Evolutionary conservation across 2,797 vertebrate species (phyloP).

Genomic region (Ciconia nigra): DNA sequence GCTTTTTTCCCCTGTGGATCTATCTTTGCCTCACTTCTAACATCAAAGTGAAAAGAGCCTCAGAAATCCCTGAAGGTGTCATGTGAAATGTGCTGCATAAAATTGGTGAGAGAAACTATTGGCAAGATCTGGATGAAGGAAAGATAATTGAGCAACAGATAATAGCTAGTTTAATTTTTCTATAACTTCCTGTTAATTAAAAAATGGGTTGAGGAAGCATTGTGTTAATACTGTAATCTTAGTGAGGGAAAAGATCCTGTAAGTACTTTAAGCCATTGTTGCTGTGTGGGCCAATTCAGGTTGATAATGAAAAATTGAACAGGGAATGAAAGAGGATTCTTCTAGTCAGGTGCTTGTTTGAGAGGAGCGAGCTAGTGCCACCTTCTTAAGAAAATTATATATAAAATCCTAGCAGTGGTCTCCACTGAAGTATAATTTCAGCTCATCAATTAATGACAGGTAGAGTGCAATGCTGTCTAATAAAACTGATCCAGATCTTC

Average conservation of each 20-base stretch:
- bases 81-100: not conserved
- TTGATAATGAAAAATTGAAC: not conserved
- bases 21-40: not conserved
- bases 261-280: not conserved
- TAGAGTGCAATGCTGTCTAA: not conserved
- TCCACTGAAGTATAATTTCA: not conserved
- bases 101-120: not conserved
- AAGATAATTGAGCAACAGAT: not conserved
- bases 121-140: not conserved
- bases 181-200: not conserved
- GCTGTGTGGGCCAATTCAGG: not conserved
- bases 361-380: not conserved
- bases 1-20: not conserved
- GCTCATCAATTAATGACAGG: not conserved
- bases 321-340: not conserved
- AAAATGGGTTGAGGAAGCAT: not conserved
- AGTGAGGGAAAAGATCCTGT: not conserved
- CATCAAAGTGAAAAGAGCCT: not conserved
- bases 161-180: not conserved
- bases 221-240: not conserved
- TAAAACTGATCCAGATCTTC: not conserved
- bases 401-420: not conserved
- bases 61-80: not conserved
- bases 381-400: not conserved
- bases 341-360: not conserved